phyloP scores from a whole-genome alignment of 2,113 vertebrate genomes.

The Vulpes lagopus region DNA sequence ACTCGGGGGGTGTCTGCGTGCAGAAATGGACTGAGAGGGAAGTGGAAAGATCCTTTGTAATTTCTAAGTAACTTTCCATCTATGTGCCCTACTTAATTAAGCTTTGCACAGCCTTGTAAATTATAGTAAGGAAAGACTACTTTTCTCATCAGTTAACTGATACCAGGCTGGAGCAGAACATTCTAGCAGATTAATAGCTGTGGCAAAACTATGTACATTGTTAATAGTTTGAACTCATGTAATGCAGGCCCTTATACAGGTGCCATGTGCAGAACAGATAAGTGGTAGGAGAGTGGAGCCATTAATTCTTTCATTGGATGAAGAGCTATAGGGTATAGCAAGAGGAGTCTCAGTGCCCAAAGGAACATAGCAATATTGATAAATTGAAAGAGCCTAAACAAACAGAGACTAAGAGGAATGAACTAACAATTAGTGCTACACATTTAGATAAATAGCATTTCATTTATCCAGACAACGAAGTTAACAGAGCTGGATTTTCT shows the following conservation, averaged over 20 bases:
- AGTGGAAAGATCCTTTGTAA: not conserved
- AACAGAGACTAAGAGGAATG: not conserved
- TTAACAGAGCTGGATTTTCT: not conserved
- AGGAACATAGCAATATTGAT: not conserved
- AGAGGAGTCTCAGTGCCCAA: not conserved
- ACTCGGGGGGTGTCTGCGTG: not conserved
- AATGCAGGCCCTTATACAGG: not conserved
- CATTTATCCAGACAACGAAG: not conserved
- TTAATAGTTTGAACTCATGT: not conserved
- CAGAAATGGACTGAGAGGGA: not conserved
- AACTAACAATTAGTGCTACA: not conserved
- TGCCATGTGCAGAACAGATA: not conserved
- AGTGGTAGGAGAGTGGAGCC: not conserved
- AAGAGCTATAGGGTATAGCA: not conserved
- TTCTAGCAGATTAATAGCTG: not conserved
- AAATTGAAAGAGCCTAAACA: not conserved
- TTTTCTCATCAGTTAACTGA: conserved; percentile 38
- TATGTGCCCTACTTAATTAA: not conserved
- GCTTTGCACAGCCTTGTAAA: not conserved
- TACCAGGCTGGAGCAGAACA: not conserved
- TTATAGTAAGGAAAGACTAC: not conserved
- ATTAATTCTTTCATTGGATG: not conserved
- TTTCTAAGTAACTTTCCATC: not conserved
- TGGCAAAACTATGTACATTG: not conserved
- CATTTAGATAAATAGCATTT: not conserved